These are phyloP conservation scores for Heliconius melpomene DNA, from an alignment of 1,140 invertebrate species.

Conservation along the genomic window DNA sequence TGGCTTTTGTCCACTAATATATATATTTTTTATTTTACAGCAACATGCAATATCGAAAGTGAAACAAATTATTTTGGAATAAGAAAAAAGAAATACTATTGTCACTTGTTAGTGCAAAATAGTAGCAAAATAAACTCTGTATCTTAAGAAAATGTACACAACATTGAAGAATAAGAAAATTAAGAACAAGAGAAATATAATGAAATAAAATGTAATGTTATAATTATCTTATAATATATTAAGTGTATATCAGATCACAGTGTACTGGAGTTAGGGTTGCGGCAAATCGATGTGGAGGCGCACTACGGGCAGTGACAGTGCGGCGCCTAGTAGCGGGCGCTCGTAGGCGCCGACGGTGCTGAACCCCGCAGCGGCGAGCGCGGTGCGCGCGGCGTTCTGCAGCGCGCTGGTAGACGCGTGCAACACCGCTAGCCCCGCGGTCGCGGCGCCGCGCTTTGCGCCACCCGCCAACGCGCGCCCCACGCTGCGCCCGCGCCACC, in stretches of 20 bases:
- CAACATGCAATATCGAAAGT: not conserved
- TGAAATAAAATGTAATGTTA: too few relatives aligned
- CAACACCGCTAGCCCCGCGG: slow-evolving; percentile 33
- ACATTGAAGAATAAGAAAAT: not conserved
- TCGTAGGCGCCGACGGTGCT: slow-evolving; percentile 45
- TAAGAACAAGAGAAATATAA: too few relatives aligned
- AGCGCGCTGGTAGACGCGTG: slow-evolving; percentile 40
- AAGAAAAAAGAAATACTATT: not conserved
- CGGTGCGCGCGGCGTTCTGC: slow-evolving; percentile 42
- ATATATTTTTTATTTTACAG: not conserved
- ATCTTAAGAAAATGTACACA: too few relatives aligned
- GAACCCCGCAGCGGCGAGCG: slow-evolving; percentile 41
- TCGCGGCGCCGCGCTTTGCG: slow-evolving; percentile 25
- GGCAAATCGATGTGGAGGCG: slow-evolving; percentile 45
- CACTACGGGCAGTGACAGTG: slow-evolving; percentile 53
- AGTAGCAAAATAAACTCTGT: too few relatives aligned
- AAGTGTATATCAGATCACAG: not conserved
- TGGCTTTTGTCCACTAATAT: not conserved
- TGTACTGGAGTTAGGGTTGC: not conserved
- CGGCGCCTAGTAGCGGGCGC: slow-evolving; percentile 52
- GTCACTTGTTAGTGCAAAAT: too few relatives aligned
- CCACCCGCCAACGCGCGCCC: slow-evolving; percentile 35
- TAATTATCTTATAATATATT: too few relatives aligned
- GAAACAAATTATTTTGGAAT: not conserved
- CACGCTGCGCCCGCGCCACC: slow-evolving; percentile 44